phyloP scores from a whole-genome alignment of 2,797 vertebrate species.

The Sebastes kiyomatsui region DNA sequence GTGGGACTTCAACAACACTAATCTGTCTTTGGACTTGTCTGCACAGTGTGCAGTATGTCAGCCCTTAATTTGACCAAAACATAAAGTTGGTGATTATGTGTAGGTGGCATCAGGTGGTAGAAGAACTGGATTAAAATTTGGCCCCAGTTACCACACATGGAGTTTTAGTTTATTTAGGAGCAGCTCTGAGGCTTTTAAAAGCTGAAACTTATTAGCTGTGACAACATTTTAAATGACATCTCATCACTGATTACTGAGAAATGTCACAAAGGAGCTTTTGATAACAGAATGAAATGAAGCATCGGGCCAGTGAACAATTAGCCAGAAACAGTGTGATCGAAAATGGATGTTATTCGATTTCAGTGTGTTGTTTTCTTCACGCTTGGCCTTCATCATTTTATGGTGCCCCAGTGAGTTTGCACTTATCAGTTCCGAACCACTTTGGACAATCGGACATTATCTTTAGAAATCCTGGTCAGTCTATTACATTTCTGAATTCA shows the following conservation, averaged over 20 bases:
- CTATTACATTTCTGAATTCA: slow-evolving; percentile 32
- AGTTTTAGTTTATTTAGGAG: slow-evolving; percentile 21
- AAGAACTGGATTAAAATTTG: slow-evolving; percentile 33
- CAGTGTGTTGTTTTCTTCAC: slow-evolving; percentile 45
- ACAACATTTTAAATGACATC: slow-evolving; percentile 60
- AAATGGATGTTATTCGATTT: slow-evolving; percentile 64
- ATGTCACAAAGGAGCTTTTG: slow-evolving; percentile 58
- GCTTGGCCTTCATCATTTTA: slow-evolving; percentile 46
- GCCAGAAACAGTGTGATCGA: slow-evolving; percentile 47
- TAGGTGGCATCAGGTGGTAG: slow-evolving; percentile 35
- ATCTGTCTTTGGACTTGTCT: slow-evolving; percentile 20
- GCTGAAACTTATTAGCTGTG: slow-evolving; percentile 46
- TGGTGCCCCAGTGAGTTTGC: slow-evolving; percentile 25
- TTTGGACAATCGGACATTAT: slow-evolving; percentile 17
- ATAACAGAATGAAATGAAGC: slow-evolving; percentile 55
- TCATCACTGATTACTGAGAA: slow-evolving; percentile 53
- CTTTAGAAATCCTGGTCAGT: slow-evolving; percentile 10
- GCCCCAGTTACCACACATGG: slow-evolving; percentile 22
- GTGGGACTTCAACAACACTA: slow-evolving; percentile 7
- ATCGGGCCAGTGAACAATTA: slow-evolving; percentile 52
- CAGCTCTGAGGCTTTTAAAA: slow-evolving; percentile 40
- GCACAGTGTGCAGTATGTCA: slow-evolving; percentile 40
- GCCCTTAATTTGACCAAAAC: slow-evolving; percentile 34
- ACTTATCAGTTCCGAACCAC: slow-evolving; percentile 16
- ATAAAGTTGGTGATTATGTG: slow-evolving; percentile 51